Evolutionary conservation across 2,888 invertebrate species (phyloP), one percentile per base, ranked within the genome.

Genomic region (Phrixothrix hirtus): DNA sequence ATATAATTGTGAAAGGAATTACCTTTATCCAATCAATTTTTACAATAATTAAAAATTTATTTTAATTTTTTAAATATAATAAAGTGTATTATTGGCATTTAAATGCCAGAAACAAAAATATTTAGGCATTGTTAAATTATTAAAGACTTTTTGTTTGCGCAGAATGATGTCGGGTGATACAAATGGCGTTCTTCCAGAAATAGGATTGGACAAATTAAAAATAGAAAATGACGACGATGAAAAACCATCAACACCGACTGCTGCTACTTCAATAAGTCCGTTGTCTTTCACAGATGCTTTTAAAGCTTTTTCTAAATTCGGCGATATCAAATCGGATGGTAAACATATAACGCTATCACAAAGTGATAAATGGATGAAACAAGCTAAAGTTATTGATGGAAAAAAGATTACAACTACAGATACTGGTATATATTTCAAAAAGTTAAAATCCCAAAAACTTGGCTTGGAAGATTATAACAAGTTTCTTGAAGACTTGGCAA

Each of bases 351-450:
- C 92, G 0, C 79, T 94, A 6, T 91, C 92, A 5, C 93, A 94
- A 74, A 92, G 92, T 69, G 94, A 94, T 75, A 94, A 94, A 75
- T 94, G 94, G 94, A 92, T 94, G 91, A 94, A 93, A 68, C 94
- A 94, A 72, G 93, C 93, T 0, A 91, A 87, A 72, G 87, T 86
- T 5, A 89, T 91, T 61, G 93, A 85, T 52, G 73, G 86, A 1
- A 93, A 92, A 77, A 92, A 88, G 70, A 88, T 92, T 60, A 92
- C 92, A 0, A 93, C 94, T 10, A 93, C 93, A 3, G 94, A 95
- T 72, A 94, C 93, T 0, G 94, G 89, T 15, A 95, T 95, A 58
- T 87, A 89, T 74, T 95, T 94, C 76, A 94, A 94, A 73, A 94
- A 94, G 73, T 82, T 92, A 61, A 95, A 94, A 83, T 86, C 83